These are phyloP conservation scores for Phaetusa simplex DNA, from an alignment of 2,113 vertebrate genomes.

Conservation along the genomic window DNA sequence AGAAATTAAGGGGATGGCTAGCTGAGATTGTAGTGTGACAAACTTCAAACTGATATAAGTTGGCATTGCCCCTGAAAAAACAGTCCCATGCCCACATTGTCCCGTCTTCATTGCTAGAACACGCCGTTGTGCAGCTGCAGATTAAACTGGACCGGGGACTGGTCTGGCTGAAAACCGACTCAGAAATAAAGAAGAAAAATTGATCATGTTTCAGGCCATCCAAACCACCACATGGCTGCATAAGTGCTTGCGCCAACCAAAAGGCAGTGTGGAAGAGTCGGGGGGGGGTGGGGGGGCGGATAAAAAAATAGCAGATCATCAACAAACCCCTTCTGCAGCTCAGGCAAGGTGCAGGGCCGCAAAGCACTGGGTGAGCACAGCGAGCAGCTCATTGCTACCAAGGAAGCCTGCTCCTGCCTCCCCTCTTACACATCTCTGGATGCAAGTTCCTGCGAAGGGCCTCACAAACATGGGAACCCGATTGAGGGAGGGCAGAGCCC, in stretches of 20 bases:
- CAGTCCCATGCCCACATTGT: background rate
- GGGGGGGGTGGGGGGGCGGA: background rate
- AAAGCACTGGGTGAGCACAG: background rate
- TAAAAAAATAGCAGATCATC: background rate
- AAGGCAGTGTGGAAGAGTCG: background rate
- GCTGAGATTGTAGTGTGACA: background rate
- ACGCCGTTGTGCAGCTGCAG: background rate
- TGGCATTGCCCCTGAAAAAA: background rate
- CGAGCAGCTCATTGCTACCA: rapidly evolving
- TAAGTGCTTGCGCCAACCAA: background rate
- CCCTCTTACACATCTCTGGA: background rate
- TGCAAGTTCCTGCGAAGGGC: background rate
- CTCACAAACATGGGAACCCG: background rate
- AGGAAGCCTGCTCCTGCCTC: background rate
- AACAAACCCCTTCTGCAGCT: background rate
- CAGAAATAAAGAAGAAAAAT: background rate
- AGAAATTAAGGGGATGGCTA: background rate
- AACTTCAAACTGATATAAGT: background rate
- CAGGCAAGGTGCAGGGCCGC: background rate
- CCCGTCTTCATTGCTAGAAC: background rate
- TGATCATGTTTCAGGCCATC: background rate
- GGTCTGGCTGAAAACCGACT: background rate
- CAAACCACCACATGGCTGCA: background rate
- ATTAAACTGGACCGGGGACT: background rate
- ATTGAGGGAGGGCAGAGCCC: background rate